These are phyloP conservation scores for Nysson spinosus DNA, from an alignment of 2,888 invertebrate species.

Conservation along the genomic window DNA sequence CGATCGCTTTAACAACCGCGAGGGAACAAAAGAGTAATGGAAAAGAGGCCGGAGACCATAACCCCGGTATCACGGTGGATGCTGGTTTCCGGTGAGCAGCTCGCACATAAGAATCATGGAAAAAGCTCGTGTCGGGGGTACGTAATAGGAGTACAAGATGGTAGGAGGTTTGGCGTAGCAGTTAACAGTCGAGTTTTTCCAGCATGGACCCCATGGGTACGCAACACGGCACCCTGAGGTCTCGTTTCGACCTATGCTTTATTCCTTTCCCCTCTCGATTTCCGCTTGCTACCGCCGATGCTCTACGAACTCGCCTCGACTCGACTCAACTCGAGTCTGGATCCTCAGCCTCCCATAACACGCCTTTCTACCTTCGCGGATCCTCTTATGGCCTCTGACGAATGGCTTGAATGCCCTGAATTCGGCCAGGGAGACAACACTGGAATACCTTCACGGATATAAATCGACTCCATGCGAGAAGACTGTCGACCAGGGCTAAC, in stretches of 20 bases:
- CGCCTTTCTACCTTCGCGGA: conserved; percentile 26
- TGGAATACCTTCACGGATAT: conserved; percentile 15
- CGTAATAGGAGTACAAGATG: conserved; percentile 27
- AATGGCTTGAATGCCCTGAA: conserved; percentile 24
- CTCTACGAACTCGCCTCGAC: too few relatives aligned
- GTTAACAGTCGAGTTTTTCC: conserved; percentile 74
- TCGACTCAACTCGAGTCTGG: too few relatives aligned
- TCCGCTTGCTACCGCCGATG: conserved; percentile 13
- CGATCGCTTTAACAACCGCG: too few relatives aligned
- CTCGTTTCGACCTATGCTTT: conserved; percentile 74
- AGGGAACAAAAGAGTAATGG: too few relatives aligned
- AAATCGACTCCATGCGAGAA: conserved; percentile 8
- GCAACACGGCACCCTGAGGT: conserved; percentile 72
- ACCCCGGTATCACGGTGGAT: too few relatives aligned
- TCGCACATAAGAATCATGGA: conserved; percentile 27
- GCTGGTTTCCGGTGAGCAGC: too few relatives aligned
- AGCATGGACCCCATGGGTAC: conserved; percentile 73
- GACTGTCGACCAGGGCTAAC: neutral
- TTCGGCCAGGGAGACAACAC: conserved; percentile 5
- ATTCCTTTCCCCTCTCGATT: conserved; percentile 52
- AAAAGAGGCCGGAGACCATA: too few relatives aligned
- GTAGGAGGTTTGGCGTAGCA: conserved; percentile 54
- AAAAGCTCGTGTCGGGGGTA: conserved; percentile 16
- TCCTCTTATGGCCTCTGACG: conserved; percentile 25
- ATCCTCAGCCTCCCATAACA: conserved; percentile 36